Percentiles rank a stretch among this genome's conserved stretches.
phyloP scores from a whole-genome alignment of 2,888 invertebrate genomes.

The Pheosia gnoma region DNA sequence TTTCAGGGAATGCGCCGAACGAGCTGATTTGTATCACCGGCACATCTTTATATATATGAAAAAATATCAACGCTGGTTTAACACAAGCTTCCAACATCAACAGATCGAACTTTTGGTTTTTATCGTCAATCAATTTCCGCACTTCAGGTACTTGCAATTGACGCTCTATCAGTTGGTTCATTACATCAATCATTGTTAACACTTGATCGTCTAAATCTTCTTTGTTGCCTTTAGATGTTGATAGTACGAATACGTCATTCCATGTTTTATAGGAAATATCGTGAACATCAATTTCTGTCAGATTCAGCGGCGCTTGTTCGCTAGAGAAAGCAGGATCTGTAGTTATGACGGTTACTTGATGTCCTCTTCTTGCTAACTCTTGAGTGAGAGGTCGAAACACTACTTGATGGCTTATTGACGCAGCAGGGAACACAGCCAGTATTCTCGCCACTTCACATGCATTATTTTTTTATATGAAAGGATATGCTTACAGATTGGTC shows the following conservation, averaged over 20 bases:
- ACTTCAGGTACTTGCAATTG: conserved; percentile 36
- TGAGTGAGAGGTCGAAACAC: conserved; percentile 57
- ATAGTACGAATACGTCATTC: conserved; percentile 15
- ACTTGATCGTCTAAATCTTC: conserved; percentile 25
- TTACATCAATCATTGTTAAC: background rate
- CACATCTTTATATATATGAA: conserved; percentile 35
- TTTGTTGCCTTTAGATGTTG: conserved; percentile 14
- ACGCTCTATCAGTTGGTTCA: conserved; percentile 20
- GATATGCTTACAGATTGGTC: too few species aligned
- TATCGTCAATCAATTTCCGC: conserved; percentile 28
- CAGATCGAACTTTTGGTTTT: conserved; percentile 31
- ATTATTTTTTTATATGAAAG: too few species aligned
- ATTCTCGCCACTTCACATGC: conserved; percentile 50
- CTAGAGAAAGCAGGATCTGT: conserved; percentile 54
- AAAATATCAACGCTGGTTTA: conserved; percentile 23
- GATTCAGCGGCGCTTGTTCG: conserved; percentile 45
- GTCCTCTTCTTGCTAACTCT: conserved; percentile 64
- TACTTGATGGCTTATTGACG: conserved; percentile 70
- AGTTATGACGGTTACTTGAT: conserved; percentile 64
- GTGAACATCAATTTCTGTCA: conserved; percentile 63
- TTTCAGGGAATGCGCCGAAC: conserved; percentile 29
- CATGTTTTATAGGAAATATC: conserved; percentile 44
- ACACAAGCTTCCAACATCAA: conserved; percentile 34
- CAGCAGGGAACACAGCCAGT: conserved; percentile 54
- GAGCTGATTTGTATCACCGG: conserved; percentile 49